Evolutionary conservation across 92 coral and sea anemone genomes (phyloP).

Genomic region (Porites cylindrica): DNA sequence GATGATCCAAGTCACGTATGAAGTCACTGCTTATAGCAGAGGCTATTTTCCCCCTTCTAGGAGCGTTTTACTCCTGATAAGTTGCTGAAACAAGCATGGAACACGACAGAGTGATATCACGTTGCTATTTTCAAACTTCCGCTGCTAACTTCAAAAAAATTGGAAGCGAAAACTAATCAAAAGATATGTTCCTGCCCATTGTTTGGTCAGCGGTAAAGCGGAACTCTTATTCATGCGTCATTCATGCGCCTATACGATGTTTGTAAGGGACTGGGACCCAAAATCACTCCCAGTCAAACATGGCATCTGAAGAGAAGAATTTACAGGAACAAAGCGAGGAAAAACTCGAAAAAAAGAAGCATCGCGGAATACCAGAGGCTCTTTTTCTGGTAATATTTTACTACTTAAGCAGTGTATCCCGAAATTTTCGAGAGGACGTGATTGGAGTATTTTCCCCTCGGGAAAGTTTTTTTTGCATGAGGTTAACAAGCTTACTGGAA

Average conservation of each 20-base stretch:
- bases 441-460: slow-evolving; percentile 7
- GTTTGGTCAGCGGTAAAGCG: neutral
- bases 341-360: slow-evolving; percentile 73
- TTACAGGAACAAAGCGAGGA: slow-evolving; percentile 38
- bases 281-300: slow-evolving; percentile 44
- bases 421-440: neutral
- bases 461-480: neutral
- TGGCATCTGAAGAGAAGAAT: slow-evolving; percentile 88
- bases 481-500: too few relatives aligned
- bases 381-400: slow-evolving; percentile 75
- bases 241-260: neutral
- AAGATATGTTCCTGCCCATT: neutral
- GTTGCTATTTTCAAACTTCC: slow-evolving; percentile 32
- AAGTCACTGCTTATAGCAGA: too few relatives aligned
- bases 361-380: slow-evolving; percentile 98
- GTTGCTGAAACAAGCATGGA: slow-evolving; percentile 6
- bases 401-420: neutral
- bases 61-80: neutral
- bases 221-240: neutral
- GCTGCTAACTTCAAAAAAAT: neutral
- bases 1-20: neutral
- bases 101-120: neutral
- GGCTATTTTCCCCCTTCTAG: too few relatives aligned
- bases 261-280: slow-evolving; percentile 54
- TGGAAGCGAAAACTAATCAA: neutral